Base-by-base conservation (phyloP, 1,140 invertebrate species). In the Zaprionus nigranus region DNA sequence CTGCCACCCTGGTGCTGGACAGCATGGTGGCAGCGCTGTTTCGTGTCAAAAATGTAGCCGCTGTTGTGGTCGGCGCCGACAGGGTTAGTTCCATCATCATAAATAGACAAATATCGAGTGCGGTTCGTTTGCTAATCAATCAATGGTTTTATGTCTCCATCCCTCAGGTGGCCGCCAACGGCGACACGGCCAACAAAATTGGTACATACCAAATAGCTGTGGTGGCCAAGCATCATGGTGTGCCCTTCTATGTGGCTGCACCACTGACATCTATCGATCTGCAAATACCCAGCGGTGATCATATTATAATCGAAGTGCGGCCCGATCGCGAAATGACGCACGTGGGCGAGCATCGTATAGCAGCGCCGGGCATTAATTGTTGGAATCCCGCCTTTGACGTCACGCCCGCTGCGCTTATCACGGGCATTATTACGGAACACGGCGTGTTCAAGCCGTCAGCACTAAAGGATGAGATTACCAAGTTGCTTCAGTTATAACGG, bases 341-440 rank as follows among this genome's bases (percentile, higher is more conserved):
- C 86, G 95, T 99, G 28, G 96, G 96, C 38, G 96, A 97, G 81
- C 94, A 95, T 67, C 94, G 95, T 85, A 97, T 99, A 79, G 98
- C 98, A 43, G 97, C 98, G 24, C 94, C 95, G 90, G 97, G 97
- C 56, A 98, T 99, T 68, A 94, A 95, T 56, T 99, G 97, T 91
- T 99, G 98, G 98, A 99, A 99, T 95, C 99, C 99, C 51, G 97
- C 98, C 1, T 99, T 99, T 94, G 99, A 99, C 94, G 96, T 99
- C 2, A 99, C 99, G n/a, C 98, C 99, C 20, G 97, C 97, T 5
- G 93, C 95, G 24, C 94, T 99, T 1, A 99, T 99, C 61, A 97
- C 97, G 22, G 98, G 97, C 11, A 98, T 99, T 72, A 97, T 99
- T 15, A 99, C 99, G 13, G 98, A 99, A 93, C 95, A 95, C 82